Base-by-base conservation (phyloP, 2,113 vertebrate species). In the Paradoxurus hermaphroditus region DNA sequence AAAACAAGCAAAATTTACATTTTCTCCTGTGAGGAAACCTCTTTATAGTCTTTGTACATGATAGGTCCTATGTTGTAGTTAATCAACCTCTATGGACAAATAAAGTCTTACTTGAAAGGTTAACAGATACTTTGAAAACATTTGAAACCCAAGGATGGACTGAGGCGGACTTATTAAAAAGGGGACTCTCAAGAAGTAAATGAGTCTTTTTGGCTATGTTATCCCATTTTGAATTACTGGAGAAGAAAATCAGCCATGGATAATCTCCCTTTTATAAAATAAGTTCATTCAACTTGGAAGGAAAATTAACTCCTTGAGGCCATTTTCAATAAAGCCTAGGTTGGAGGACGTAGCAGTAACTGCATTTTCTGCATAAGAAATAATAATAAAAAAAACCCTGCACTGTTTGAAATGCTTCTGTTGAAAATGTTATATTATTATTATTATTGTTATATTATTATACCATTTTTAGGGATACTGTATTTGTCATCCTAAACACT, bases 321-420 rank as follows among this genome's bases (percentile, higher is more conserved):
- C 46, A 51, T 84, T 96, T 95, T 94, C 27, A 81, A 65, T 90
- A 92, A 92, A 82, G 85, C 18, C 34, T 62, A 70, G 59, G 51
- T 81, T 53, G 23, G 41, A 86, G n/a, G 65, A 84, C n/a, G 46
- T 41, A 73, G 51, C 83, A 44, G 29, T 79, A 59, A 62, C 15
- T 86, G n/a, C 12, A 46, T 70, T 86, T 86, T 90, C 86, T 95
- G 44, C 75, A 46, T 41, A 49, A 34, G 29, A 7, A 65, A 73
- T 92, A 46, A 44, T 82, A 73, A 53, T 75, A 90, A 72, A 10
- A 3, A 15, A 77, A 51, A 23, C 12, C 31, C 15, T 78, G n/a
- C 0, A 1, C 39, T 65, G 12, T 59, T 39, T 62, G 23, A 90
- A 77, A 18, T 91, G 51, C 53, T 70, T 18, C 53, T 95, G 49